Base-by-base conservation (phyloP, 2,113 vertebrate genomes). In the Mormyrus iriodes region DNA sequence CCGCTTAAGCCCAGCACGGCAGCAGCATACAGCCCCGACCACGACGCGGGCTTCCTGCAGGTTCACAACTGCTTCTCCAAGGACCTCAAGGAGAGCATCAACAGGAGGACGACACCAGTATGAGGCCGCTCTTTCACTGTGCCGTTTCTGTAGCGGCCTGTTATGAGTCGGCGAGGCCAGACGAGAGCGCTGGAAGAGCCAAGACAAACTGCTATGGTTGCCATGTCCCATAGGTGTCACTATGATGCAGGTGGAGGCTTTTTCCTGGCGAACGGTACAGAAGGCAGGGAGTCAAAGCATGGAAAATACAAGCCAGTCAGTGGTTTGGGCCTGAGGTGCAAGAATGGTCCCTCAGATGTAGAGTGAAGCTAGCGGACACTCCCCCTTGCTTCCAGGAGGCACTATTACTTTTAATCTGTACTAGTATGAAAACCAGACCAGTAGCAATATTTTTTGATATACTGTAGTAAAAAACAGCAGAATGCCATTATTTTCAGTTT, bases 41-140 rank as follows among this genome's bases (percentile, higher is more conserved):
- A 97, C 39, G 97, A 99, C 2, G 95, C 96, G 0, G 95, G 97
- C 88, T 99, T 99, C 90, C 96, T 99, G 90, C 98, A 99, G 95
- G 96, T 98, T 88, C 98, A 98, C 91, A 98, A 99, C 95, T 99
- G 99, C 95, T 98, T 99, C 90, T 96, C 97, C 92, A 98, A 97
- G 88, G 98, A 99, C 88, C 95, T 98, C 89, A 98, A 99, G 92
- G 98, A 98, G 79, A 96, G 96, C 48, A 95, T 97, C 90, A 99
- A 97, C 94, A 96, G 97, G 93, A 97, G 98, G 94, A 99, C 98
- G 0, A 99, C 98, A 0, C 98, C 98, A 0, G 98, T 99, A 93
- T 99, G 97, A 99, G 92, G 1, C 35, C 53, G 24, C 19, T 24
- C 21, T 15, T 83, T 49, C 10, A 2, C 31, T 4, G 69, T 31